Percentiles rank a stretch among this genome's conserved stretches.
Conservation (phyloP, 2,888 invertebrate genomes). For the Caenorhabditis sp. region DNA sequence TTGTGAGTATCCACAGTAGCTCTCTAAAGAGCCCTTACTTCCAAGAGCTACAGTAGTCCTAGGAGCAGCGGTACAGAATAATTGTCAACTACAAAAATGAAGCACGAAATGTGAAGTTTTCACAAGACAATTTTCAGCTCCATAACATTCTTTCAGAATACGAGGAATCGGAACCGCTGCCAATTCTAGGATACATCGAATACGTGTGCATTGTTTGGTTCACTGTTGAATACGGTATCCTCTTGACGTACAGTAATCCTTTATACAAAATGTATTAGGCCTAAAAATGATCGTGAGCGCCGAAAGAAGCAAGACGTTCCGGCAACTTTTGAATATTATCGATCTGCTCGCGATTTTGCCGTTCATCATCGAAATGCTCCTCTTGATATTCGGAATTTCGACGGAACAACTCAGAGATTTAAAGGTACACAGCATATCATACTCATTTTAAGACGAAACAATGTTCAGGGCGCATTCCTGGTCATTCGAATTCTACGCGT, state of each 20-base stretch:
- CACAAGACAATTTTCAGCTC: no score
- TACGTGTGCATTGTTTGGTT: constrained; percentile 77
- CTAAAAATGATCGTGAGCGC: constrained; percentile 72
- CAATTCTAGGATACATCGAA: constrained; percentile 68
- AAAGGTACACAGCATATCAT: constrained; percentile 56
- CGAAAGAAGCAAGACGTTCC: constrained; percentile 65
- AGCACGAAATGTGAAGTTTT: no score
- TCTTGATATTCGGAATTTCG: constrained; percentile 70
- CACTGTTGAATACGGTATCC: constrained; percentile 68
- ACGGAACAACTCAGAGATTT: constrained; percentile 74
- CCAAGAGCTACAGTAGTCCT: no score
- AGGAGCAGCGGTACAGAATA: no score
- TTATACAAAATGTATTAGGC: constrained; percentile 17
- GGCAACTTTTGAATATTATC: constrained; percentile 73
- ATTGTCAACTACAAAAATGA: no score
- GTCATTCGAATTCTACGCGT: constrained; percentile 76
- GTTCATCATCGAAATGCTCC: constrained; percentile 72
- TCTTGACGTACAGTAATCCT: not conserved
- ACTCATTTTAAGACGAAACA: not conserved
- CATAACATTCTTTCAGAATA: constrained; percentile 35
- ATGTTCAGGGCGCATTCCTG: constrained; percentile 72
- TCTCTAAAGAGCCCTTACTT: no score
- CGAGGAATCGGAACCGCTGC: constrained; percentile 72
- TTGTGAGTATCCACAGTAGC: no score
- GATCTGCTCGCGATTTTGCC: constrained; percentile 76